phyloP scores from a whole-genome alignment of 2,888 invertebrate genomes.

The Drosophila picticornis region DNA sequence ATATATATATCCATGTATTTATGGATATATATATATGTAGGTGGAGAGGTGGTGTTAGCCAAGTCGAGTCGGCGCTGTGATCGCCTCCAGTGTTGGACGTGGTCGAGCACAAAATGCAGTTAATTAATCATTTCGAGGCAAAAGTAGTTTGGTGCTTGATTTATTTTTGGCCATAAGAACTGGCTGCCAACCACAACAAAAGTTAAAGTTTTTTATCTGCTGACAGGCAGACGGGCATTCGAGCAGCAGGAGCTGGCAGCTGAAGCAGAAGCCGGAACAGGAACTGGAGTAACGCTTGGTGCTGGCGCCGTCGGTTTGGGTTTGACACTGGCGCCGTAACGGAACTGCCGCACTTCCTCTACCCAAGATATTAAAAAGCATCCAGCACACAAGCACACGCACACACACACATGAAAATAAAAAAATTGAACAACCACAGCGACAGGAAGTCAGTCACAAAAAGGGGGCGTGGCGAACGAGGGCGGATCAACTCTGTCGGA shows the following conservation, averaged over 20 bases:
- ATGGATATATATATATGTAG: not conserved
- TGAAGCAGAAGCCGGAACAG: slow-evolving; percentile 3
- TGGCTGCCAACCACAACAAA: slow-evolving; percentile 59
- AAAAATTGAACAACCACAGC: slow-evolving; percentile 23
- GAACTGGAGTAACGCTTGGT: not conserved
- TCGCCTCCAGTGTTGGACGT: slow-evolving; percentile 50
- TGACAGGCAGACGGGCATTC: slow-evolving; percentile 27
- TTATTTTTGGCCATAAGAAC: slow-evolving; percentile 71
- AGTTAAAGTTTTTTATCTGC: slow-evolving; percentile 64
- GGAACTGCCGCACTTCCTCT: slow-evolving; percentile 24
- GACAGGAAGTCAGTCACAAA: slow-evolving; percentile 50
- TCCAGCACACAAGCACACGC: not conserved
- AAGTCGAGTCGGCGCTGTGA: slow-evolving; percentile 17
- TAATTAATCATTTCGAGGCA: slow-evolving; percentile 74
- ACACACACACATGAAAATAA: slow-evolving; percentile 2
- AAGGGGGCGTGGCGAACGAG: not conserved
- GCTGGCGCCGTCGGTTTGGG: slow-evolving; percentile 7
- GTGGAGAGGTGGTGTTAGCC: not conserved
- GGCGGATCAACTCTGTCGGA: slow-evolving; percentile 4
- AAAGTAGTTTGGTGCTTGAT: slow-evolving; percentile 76
- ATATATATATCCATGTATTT: not conserved
- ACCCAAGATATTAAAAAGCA: slow-evolving; percentile 57
- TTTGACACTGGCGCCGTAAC: slow-evolving; percentile 34
- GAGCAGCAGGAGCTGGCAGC: slow-evolving; percentile 20
- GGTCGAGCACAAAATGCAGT: slow-evolving; percentile 76